Evolutionary conservation across 1,140 invertebrate species (phyloP), one percentile per base, ranked within the genome.

Genomic region (Drosophila lowei): DNA sequence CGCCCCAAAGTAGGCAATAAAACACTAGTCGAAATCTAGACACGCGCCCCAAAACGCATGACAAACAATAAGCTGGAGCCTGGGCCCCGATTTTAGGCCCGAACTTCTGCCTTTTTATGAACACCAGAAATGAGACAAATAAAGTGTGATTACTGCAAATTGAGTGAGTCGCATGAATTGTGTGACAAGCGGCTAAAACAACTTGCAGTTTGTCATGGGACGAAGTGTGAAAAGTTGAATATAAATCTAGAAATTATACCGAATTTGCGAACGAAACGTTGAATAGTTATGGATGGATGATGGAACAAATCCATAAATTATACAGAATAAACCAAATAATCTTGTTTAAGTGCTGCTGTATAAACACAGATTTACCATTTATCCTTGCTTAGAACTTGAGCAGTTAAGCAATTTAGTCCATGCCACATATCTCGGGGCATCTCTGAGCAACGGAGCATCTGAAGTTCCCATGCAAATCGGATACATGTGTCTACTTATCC

Each of bases 131-230:
- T 81, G 73, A 58, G 68, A 63, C 77, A 86, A 85, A 86, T 85
- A 74, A 81, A 86, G 77, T 85, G 81, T 85, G 79, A 85, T 86
- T 85, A 81, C 83, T 81, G 73, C 59, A 85, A 85, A 85, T 85
- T 88, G 83, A 88, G 83, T 88, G 64, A 77, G 83, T 63, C 59
- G 50, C 74, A 59, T 53, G 61, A 83, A 74, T 73, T 74, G 78
- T 76, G 72, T 61, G 59, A 65, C 53, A 70, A 74, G 62, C 48
- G 58, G 44, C 41, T 54, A 59, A 38, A 60, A 49, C 54, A 55
- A 52, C 42, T 34, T 4, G 23, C 52, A 55, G 44, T 41, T 38
- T 53, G 50, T 53, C 50, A 53, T 13, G 11, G 16, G 50, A 23
- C 21, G 11, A 46, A 57, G 63, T 72, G 55, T 47, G 15, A 70